These are phyloP conservation scores for Cynopterus sphinx DNA, from an alignment of 2,797 vertebrate species.

Conservation along the genomic window DNA sequence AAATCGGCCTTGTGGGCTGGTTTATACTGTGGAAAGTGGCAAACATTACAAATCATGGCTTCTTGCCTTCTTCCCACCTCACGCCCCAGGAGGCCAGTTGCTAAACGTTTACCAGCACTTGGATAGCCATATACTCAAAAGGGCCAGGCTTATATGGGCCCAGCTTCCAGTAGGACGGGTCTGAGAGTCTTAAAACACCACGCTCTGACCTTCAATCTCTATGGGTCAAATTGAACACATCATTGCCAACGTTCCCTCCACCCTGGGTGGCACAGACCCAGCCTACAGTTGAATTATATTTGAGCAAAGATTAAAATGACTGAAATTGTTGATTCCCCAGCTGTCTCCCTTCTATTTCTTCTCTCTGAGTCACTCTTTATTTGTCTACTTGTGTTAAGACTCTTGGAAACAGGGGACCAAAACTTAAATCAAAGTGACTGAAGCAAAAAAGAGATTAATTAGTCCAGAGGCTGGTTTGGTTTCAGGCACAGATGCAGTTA, in stretches of 20 bases:
- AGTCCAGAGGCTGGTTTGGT: background rate
- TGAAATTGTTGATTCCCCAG: background rate
- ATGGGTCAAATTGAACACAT: background rate
- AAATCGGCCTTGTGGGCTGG: fast-evolving
- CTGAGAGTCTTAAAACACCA: background rate
- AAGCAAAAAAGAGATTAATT: background rate
- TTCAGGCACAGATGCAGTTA: background rate
- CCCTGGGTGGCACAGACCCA: background rate
- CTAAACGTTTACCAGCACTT: too few species aligned
- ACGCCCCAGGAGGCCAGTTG: background rate
- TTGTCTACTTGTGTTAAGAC: background rate
- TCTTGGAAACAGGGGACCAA: background rate
- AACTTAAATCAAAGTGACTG: background rate
- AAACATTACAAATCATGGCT: background rate
- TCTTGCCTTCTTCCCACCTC: background rate
- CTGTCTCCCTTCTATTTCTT: background rate
- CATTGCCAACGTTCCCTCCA: background rate
- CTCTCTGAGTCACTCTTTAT: background rate
- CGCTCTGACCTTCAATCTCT: background rate
- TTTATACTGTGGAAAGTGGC: background rate
- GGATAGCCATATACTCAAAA: background rate
- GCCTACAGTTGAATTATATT: background rate
- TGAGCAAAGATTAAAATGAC: background rate
- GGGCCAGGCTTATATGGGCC: background rate
- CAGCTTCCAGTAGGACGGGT: background rate